Conservation (phyloP, 2,888 invertebrate genomes). For the Timandra comae region DNA sequence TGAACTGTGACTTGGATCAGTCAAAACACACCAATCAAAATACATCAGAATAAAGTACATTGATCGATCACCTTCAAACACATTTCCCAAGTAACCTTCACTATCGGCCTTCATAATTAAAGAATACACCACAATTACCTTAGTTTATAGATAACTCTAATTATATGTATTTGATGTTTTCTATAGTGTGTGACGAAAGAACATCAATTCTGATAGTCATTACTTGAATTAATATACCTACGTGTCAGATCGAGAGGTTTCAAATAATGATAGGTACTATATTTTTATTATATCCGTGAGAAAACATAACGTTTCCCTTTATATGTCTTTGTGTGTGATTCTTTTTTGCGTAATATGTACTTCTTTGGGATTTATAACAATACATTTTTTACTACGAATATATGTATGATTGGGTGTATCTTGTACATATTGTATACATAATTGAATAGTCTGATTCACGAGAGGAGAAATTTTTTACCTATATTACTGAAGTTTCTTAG, state of each 20-base stretch:
- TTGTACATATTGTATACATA: too few species aligned
- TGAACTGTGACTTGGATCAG: too few species aligned
- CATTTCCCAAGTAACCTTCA: slow-evolving; percentile 40
- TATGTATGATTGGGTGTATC: too few species aligned
- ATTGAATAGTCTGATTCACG: too few species aligned
- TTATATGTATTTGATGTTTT: slow-evolving; percentile 74
- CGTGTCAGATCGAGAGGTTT: slow-evolving; percentile 72
- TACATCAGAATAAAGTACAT: slow-evolving; percentile 23
- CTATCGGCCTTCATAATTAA: slow-evolving; percentile 67
- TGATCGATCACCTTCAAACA: slow-evolving; percentile 11
- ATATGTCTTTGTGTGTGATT: slow-evolving; percentile 40
- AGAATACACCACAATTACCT: slow-evolving; percentile 71
- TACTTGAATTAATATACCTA: slow-evolving; percentile 75
- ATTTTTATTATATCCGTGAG: slow-evolving; percentile 70
- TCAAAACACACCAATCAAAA: slow-evolving; percentile 10
- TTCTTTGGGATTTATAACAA: too few species aligned
- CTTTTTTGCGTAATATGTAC: too few species aligned
- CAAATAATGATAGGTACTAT: slow-evolving; percentile 58
- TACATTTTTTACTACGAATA: too few species aligned
- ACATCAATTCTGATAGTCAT: slow-evolving; percentile 62
- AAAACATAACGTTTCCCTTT: slow-evolving; percentile 66
- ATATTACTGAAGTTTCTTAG: too few species aligned
- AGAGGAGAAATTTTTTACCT: too few species aligned
- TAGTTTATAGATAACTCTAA: slow-evolving; percentile 72
- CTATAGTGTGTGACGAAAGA: slow-evolving; percentile 73